A percentile compares a stretch with the other conserved stretches of the same genome.
Conservation (phyloP, 92 coral and sea anemone genomes). For the Zoanthus sociatus region DNA sequence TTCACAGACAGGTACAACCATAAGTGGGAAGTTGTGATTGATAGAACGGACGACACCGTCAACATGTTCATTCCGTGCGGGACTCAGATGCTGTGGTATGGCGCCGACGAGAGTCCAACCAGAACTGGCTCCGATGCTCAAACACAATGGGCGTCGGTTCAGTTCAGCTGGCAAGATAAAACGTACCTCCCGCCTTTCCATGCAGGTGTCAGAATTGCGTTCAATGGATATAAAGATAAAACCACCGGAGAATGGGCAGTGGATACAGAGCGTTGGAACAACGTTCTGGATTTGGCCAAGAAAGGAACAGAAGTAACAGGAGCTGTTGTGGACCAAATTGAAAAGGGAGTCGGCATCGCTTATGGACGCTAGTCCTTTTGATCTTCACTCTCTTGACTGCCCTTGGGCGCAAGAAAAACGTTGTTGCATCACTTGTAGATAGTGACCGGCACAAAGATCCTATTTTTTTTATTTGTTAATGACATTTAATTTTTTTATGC, state of each 20-base stretch:
- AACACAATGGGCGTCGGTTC: conserved; percentile 64
- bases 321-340: conserved; percentile 53
- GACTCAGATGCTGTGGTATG: conserved; percentile 63
- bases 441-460: too few relatives aligned
- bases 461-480: too few relatives aligned
- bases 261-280: conserved; percentile 57
- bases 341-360: conserved; percentile 47
- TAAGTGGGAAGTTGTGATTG: conserved; percentile 52
- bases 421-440: too few relatives aligned
- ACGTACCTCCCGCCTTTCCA: conserved; percentile 47
- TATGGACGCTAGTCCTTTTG: background rate
- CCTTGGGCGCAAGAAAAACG: too few relatives aligned
- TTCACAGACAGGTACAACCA: conserved; percentile 62
- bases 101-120: conserved; percentile 64
- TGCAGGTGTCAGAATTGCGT: conserved; percentile 59
- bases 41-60: conserved; percentile 49
- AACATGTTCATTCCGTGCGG: conserved; percentile 68
- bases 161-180: conserved; percentile 59
- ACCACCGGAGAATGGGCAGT: conserved; percentile 46
- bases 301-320: conserved; percentile 54
- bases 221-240: conserved; percentile 47
- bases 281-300: conserved; percentile 51
- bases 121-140: conserved; percentile 64
- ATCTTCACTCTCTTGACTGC: too few relatives aligned
- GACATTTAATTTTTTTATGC: too few relatives aligned